These are phyloP conservation scores for Doryteuthis pealeii DNA, from an alignment of 1,140 invertebrate genomes.

Conservation along the genomic window DNA sequence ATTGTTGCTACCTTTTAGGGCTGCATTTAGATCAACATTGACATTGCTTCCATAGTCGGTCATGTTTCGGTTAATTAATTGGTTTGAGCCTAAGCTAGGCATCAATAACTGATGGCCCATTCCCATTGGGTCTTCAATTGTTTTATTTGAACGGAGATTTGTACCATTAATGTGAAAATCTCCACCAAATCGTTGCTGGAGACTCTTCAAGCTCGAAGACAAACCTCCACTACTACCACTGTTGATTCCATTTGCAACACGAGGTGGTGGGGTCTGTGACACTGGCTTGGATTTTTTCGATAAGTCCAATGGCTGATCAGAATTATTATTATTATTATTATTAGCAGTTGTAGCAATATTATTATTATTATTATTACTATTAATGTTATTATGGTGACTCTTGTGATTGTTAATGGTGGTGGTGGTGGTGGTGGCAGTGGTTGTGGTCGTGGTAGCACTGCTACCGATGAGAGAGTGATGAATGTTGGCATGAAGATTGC, in stretches of 20 bases:
- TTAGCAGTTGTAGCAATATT: neutral
- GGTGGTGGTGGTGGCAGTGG: conserved; percentile 16
- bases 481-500: neutral
- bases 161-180: conserved; percentile 34
- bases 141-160: neutral
- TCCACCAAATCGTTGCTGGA: conserved; percentile 51
- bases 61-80: neutral
- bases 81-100: neutral
- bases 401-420: neutral
- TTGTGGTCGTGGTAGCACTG: conserved; percentile 15
- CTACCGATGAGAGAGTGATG: conserved; percentile 6
- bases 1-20: neutral
- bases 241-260: neutral
- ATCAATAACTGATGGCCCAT: neutral
- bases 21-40: neutral
- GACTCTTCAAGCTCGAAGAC: conserved; percentile 48
- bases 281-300: conserved; percentile 35
- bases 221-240: conserved; percentile 5
- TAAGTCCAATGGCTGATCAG: conserved; percentile 49
- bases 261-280: conserved; percentile 1
- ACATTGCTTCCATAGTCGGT: conserved; percentile 2
- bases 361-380: no score
- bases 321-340: conserved; percentile 1
- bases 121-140: neutral
- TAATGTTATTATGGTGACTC: no score